Evolutionary conservation across 2,113 vertebrate genomes (phyloP).

Genomic region (Calypte anna): DNA sequence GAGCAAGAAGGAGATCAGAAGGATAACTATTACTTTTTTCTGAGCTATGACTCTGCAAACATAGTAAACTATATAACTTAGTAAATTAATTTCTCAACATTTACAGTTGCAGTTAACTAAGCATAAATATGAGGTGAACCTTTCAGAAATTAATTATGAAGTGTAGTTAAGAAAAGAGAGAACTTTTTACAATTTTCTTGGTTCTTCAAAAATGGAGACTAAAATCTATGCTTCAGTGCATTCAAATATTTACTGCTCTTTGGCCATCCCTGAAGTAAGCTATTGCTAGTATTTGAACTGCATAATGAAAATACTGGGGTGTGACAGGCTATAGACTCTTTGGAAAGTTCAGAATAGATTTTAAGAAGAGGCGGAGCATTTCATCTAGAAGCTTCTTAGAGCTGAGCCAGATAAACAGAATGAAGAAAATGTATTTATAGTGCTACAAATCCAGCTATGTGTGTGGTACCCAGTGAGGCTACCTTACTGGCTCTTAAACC

Average conservation of each 20-base stretch:
- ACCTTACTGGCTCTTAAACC: neutral
- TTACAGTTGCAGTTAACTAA: neutral
- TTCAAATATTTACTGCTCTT: neutral
- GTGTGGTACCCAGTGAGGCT: neutral
- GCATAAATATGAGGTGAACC: neutral
- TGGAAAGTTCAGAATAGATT: neutral
- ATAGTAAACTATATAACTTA: neutral
- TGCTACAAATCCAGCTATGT: neutral
- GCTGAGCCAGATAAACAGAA: neutral
- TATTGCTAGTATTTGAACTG: neutral
- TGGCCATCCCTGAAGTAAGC: neutral
- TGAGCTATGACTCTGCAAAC: neutral
- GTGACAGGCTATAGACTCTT: neutral
- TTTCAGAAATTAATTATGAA: neutral
- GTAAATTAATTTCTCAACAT: neutral
- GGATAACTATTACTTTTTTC: neutral
- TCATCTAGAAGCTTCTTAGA: neutral
- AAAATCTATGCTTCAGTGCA: neutral
- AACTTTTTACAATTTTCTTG: neutral
- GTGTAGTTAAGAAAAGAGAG: neutral
- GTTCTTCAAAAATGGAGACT: neutral
- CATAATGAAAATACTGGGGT: neutral
- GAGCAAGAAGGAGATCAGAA: neutral
- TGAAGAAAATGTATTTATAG: neutral
- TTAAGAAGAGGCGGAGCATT: neutral